Evolutionary conservation across 2,888 invertebrate genomes (phyloP), one percentile per base, ranked within the genome.

Genomic region (Tipula lateralis): DNA sequence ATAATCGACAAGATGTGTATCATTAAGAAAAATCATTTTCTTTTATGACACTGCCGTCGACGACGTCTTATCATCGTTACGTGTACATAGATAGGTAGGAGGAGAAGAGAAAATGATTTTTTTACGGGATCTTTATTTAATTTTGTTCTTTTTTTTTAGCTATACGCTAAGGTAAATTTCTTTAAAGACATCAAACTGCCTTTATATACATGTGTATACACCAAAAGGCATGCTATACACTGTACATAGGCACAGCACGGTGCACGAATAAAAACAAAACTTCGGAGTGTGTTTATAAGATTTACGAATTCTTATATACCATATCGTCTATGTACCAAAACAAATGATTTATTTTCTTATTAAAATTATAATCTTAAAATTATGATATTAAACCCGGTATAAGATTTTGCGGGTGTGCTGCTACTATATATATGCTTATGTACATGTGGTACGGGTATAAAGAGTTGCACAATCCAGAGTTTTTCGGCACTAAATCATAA

Each of bases 1-100:
- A 66, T 66, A 66, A 66, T 66, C 66, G 66, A 9, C 24, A 66
- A 66, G 66, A 66, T 66, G 66, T 66, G 66, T 66, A 66, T 66
- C 66, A 66, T 66, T 66, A 66, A 66, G 24, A 66, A 66, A 66
- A 66, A 66, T 66, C 66, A 66, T 66, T 66, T 66, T 66, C 66
- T 66, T 66, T 66, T 66, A 66, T n/a, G 66, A 24, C 66, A 24
- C 3, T 66, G 66, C 24, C 66, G 66, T 66, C 66, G 9, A 66
- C 24, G 66, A 24, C 9, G 24, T 66, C 19, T 66, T 24, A 24
- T 66, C 66, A 24, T 9, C 2, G 66, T 66, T 24, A 66, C 16
- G 9, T 36, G 0, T 50, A 50, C 1, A 39, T 12, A 39, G 13
- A 13, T 9, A n/a, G 44, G 44, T 50, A 4, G 44, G 44, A 1